These are phyloP conservation scores for Caranx melampygus DNA, from an alignment of 2,113 vertebrate species.

Conservation along the genomic window DNA sequence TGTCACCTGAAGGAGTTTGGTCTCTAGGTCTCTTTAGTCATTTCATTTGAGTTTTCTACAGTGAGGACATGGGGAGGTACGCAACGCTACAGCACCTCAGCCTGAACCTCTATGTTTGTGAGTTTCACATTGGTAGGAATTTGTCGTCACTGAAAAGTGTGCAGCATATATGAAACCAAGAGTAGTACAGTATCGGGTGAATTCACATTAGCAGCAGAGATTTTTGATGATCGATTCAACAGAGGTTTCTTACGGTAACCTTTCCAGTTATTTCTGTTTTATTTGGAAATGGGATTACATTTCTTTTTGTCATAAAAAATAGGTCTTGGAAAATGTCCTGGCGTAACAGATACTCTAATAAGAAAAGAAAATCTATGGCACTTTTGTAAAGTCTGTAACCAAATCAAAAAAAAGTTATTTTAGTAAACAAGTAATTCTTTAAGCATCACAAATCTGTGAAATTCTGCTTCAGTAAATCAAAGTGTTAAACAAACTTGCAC, in stretches of 20 bases:
- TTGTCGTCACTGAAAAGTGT: neutral
- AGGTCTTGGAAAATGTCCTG: conserved; percentile 24
- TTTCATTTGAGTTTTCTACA: conserved; percentile 13
- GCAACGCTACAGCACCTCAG: neutral
- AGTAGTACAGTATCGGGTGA: neutral
- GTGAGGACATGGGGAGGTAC: conserved; percentile 4
- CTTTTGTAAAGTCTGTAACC: conserved; percentile 17
- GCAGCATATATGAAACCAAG: conserved; percentile 7
- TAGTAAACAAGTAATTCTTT: neutral
- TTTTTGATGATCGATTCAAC: conserved; percentile 22
- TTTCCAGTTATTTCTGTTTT: conserved; percentile 41
- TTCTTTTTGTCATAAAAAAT: conserved; percentile 34
- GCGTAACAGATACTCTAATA: conserved; percentile 7
- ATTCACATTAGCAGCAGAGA: conserved; percentile 2
- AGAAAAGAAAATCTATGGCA: neutral
- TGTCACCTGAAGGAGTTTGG: neutral
- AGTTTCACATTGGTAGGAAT: conserved; percentile 15
- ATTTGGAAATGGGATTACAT: conserved; percentile 44
- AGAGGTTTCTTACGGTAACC: conserved; percentile 4
- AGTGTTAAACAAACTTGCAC: conserved; percentile 12
- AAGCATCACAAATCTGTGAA: neutral
- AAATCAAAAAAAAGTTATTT: conserved; percentile 10
- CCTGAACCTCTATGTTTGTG: conserved; percentile 3
- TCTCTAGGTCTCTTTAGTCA: conserved; percentile 31
- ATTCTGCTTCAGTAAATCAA: conserved; percentile 23